phyloP scores from a whole-genome alignment of 2,113 vertebrate species.

The Menidia beryllina region DNA sequence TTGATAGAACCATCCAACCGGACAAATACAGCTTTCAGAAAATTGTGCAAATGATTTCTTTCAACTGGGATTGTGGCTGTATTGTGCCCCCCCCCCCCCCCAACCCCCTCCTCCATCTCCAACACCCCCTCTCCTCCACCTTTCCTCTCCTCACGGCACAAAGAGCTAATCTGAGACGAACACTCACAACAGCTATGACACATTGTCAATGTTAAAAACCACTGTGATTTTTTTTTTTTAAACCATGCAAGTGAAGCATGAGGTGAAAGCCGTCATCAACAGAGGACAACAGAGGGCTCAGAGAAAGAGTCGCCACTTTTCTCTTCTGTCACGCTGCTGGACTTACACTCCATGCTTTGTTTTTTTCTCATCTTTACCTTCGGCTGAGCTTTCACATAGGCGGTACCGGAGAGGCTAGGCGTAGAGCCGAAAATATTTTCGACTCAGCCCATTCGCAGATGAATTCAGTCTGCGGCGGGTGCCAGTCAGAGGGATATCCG shows the following conservation, averaged over 20 bases:
- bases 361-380: conserved; percentile 44
- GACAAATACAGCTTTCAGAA: conserved; percentile 74
- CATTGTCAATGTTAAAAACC: conserved; percentile 60
- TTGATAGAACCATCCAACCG: conserved; percentile 70
- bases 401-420: conserved; percentile 40
- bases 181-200: conserved; percentile 61
- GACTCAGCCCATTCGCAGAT: conserved; percentile 60
- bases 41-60: conserved; percentile 73
- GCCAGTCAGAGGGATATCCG: conserved; percentile 57
- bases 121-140: not conserved
- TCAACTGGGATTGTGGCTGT: conserved; percentile 64
- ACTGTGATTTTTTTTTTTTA: conserved; percentile 62
- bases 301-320: conserved; percentile 43
- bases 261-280: conserved; percentile 54
- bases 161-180: conserved; percentile 75
- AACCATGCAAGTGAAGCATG: conserved; percentile 56
- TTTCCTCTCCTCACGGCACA: conserved; percentile 52
- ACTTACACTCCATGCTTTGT: conserved; percentile 40
- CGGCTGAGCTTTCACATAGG: conserved; percentile 33
- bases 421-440: conserved; percentile 44
- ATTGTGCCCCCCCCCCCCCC: conserved; percentile 49
- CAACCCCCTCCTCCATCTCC: not conserved
- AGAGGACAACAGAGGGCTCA: conserved; percentile 49
- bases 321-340: conserved; percentile 58
- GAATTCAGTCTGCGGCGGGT: conserved; percentile 51